phyloP scores from a whole-genome alignment of 2,888 invertebrate genomes.

The Lydus trimaculatus region DNA sequence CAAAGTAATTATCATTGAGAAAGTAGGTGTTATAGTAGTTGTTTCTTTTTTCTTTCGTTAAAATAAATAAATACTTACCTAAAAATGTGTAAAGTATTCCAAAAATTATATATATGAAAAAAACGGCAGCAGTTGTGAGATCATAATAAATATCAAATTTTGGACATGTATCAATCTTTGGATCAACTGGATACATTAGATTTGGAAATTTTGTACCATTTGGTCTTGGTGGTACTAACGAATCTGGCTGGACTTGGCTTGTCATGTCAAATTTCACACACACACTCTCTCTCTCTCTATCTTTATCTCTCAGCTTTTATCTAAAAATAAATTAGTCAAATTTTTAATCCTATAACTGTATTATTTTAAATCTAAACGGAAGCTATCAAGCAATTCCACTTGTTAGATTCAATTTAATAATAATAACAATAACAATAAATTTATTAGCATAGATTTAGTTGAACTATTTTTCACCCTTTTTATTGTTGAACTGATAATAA shows the following conservation, averaged over 20 bases:
- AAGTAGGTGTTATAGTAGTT: neutral
- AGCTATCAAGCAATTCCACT: neutral
- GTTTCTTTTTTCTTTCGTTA: neutral
- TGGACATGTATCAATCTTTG: constrained; percentile 63
- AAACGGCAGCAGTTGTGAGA: constrained; percentile 70
- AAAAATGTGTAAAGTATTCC: constrained; percentile 85
- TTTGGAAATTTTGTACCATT: constrained; percentile 60
- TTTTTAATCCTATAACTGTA: neutral
- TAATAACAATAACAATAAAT: neutral
- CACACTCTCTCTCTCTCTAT: no score
- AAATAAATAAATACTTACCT: constrained; percentile 67
- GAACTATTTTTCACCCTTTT: no score
- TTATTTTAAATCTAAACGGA: constrained; percentile 1
- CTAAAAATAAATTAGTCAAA: constrained; percentile 1
- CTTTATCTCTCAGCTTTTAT: neutral
- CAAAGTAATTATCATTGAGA: neutral
- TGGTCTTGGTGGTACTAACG: constrained; percentile 63
- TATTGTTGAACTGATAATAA: no score
- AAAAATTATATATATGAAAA: constrained; percentile 78
- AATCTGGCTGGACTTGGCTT: constrained; percentile 66
- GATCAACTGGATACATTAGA: constrained; percentile 51
- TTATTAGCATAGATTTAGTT: no score
- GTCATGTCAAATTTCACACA: constrained; percentile 44
- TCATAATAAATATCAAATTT: constrained; percentile 71
- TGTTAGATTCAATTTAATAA: constrained; percentile 9